Base-by-base conservation (phyloP, 2,797 vertebrate species). In the Sus cebifrons region DNA sequence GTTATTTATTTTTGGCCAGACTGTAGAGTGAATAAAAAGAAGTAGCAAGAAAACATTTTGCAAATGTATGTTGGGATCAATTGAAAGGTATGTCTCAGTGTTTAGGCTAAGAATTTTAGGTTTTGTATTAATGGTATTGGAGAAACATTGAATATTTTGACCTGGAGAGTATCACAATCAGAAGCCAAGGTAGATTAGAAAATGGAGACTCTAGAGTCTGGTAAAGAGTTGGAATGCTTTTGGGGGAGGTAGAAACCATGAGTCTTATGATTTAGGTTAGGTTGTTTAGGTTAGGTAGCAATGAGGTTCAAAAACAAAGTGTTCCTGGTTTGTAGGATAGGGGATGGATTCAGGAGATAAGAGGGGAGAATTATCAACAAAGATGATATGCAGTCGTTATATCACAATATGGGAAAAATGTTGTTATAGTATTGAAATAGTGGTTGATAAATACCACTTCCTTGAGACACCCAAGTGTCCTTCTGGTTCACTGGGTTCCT, bases 121-220 rank as follows among this genome's bases (percentile, higher is more conserved):
- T 68, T 95, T 86, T 29, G 1, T 49, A 14, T 67, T 71, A 71
- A 74, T 84, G 36, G 52, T 44, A 29, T n/a, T 60, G 27, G 81
- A 94, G 78, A 92, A 40, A 82, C 10, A 44, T 16, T 82, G 20
- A 58, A 58, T 6, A 58, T 79, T 94, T 85, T 75, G 40, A 77
- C 52, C 40, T 44, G 14, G 2, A 27, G n/a, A 79, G 0, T 71
- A 16, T 62, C 73, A 81, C 12, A 83, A 32, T 36, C n/a, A 62
- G 29, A 77, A 65, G 2, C 18, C 71, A 83, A 78, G 15, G 78
- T 58, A 17, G 20, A 21, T 73, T 67, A 67, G 36, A 73, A 87
- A 83, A 36, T 91, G 52, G n/a, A 67, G 56, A 65, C 14, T 40
- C 52, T 16, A 77, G n/a, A 89, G 27, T 49, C 56, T 60, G 12